Evolutionary conservation across 1,140 invertebrate genomes (phyloP), one percentile per base, ranked within the genome.

Genomic region (Eriosoma lanigerum): DNA sequence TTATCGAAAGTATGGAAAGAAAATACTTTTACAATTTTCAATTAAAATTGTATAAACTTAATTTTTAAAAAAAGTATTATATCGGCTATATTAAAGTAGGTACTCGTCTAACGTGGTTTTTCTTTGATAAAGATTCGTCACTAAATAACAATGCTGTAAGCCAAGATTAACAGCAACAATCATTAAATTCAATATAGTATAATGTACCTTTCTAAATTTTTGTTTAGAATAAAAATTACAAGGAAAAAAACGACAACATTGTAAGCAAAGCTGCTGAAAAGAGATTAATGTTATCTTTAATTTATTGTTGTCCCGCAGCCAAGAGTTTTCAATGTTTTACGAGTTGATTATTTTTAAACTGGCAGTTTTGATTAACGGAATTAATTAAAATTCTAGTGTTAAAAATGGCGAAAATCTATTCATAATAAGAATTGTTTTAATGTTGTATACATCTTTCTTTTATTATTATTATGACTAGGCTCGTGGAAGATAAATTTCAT

Each of bases 201-300:
- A 24, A 24, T 48, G 44, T 50, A 50, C 44, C 44, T 50, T 26
- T 44, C 44, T 68, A 15, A 70, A 29, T 70, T 70, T 21, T 44
- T 50, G 21, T 29, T 73, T n/a, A 19, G 21, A 19, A 73, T 52
- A 73, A 73, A 73, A 73, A 54, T 21, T 48, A 54, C 52, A 19
- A 52, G 54, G n/a, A 32, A 64, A 64, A 38, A 54, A 54, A 50
- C 17, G n/a, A 21, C 48, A 32, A 52, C 70, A 8, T 26, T 38
- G 62, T 64, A 19, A 70, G 46, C 66, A 70, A 70, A 70, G 44
- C 21, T 17, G 21, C 66, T 26, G 19, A 48, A 52, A 50, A 32
- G 50, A 73, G 70, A 73, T 73, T 73, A 73, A 73, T 73, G 48
- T 54, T 73, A 73, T 73, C 50, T 52, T 73, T 44, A 73, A 73